phyloP scores from a whole-genome alignment of 2,113 vertebrate species.

The Cyprinodon variegatus region DNA sequence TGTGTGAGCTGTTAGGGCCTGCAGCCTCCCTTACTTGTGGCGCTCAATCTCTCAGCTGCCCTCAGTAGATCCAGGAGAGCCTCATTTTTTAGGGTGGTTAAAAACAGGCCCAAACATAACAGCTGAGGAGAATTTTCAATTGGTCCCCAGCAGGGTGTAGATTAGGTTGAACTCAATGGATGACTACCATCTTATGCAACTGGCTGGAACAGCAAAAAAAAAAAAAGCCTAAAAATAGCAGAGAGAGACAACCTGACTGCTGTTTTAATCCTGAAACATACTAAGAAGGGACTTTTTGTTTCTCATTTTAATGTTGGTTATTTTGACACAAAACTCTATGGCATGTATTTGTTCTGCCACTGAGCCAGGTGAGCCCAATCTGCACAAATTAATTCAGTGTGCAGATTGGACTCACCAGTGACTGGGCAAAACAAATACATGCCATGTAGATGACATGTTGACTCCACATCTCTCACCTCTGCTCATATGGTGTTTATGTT shows the following conservation, averaged over 20 bases:
- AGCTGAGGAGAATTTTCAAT: constrained; percentile 22
- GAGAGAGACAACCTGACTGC: not conserved
- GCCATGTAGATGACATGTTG: too few relatives aligned
- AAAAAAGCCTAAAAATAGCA: constrained; percentile 36
- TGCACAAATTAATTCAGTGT: too few relatives aligned
- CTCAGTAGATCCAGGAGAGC: constrained; percentile 40
- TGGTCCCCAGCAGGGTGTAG: constrained; percentile 5
- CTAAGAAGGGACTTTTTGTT: not conserved
- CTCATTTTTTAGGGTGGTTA: constrained; percentile 46
- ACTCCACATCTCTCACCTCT: too few relatives aligned
- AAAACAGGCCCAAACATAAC: constrained; percentile 25
- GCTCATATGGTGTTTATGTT: too few relatives aligned
- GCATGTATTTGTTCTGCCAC: too few relatives aligned
- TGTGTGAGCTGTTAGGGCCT: not conserved
- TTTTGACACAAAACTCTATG: too few relatives aligned
- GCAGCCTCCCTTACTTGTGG: constrained; percentile 9
- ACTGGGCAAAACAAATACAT: too few relatives aligned
- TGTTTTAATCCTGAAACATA: constrained; percentile 26
- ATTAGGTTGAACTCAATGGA: constrained; percentile 27
- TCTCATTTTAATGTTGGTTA: not conserved
- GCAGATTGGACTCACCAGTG: too few relatives aligned
- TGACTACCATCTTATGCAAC: constrained; percentile 50
- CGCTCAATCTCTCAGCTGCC: not conserved
- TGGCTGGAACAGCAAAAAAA: constrained; percentile 16
- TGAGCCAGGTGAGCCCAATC: too few relatives aligned